Percentiles rank a stretch among this genome's conserved stretches.
Evolutionary conservation across 2,113 vertebrate genomes (phyloP).

Genomic region (Ceratotherium simum): DNA sequence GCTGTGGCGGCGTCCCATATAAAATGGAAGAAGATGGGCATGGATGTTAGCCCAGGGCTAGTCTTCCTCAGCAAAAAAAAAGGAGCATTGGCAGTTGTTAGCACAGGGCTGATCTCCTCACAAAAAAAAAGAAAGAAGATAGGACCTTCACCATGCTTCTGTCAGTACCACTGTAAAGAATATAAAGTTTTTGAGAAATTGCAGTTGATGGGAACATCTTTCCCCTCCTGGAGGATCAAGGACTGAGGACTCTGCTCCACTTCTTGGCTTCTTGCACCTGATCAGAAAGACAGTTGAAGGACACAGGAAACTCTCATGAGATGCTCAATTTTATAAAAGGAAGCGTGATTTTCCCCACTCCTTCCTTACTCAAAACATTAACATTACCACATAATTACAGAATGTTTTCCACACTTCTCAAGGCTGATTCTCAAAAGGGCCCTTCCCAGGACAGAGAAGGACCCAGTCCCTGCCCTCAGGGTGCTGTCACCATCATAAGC

Average conservation of each 20-base stretch:
- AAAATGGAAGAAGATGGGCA: too few species aligned
- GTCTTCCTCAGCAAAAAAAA: too few species aligned
- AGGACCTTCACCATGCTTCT: not conserved
- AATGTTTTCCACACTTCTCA: not conserved
- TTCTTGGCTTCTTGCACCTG: constrained; percentile 20
- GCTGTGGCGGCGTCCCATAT: too few species aligned
- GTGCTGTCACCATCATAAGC: not conserved
- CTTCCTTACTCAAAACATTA: not conserved
- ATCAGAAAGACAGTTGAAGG: not conserved
- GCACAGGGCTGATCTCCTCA: too few species aligned
- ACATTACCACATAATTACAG: not conserved
- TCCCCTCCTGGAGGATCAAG: not conserved
- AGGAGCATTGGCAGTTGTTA: too few species aligned
- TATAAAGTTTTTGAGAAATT: not conserved
- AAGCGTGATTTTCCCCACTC: not conserved
- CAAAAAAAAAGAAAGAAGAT: not conserved
- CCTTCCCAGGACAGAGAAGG: not conserved
- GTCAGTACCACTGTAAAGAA: not conserved
- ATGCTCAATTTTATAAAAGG: not conserved
- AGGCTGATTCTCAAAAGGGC: not conserved
- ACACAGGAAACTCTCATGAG: not conserved
- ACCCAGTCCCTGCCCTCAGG: not conserved
- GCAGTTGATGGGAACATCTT: not conserved
- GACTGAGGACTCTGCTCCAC: not conserved
- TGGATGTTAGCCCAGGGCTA: too few species aligned